phyloP scores from a whole-genome alignment of 2,797 vertebrate species.

The Helicolenus hilgendorfi region DNA sequence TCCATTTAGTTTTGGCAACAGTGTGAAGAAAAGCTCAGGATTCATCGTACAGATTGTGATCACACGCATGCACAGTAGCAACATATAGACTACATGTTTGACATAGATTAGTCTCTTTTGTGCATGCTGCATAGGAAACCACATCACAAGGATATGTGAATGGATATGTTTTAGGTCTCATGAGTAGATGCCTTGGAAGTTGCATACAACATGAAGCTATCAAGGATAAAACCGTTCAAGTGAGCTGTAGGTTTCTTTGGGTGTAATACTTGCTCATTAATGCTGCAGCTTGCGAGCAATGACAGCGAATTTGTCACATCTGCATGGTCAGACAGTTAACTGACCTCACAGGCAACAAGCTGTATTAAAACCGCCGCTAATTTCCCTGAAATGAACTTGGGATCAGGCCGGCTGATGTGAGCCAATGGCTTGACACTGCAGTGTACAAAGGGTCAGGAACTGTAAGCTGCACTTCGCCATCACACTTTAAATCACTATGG shows the following conservation, averaged over 20 bases:
- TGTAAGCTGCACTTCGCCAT: conserved; percentile 59
- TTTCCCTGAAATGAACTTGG: conserved; percentile 74
- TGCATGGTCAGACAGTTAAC: conserved; percentile 60
- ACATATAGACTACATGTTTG: not conserved
- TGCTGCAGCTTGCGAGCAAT: conserved; percentile 13
- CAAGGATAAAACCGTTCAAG: not conserved
- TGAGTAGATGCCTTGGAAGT: not conserved
- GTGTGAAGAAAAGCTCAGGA: not conserved
- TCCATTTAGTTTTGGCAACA: not conserved
- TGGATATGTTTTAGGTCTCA: not conserved
- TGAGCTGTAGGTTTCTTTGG: not conserved
- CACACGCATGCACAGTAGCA: not conserved
- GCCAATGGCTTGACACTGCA: conserved; percentile 61
- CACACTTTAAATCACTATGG: conserved; percentile 73
- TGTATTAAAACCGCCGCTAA: conserved; percentile 81
- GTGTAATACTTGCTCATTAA: conserved; percentile 28
- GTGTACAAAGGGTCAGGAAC: conserved; percentile 71
- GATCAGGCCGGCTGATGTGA: conserved; percentile 72
- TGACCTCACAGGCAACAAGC: conserved; percentile 73
- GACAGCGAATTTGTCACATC: conserved; percentile 68
- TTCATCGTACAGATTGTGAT: not conserved
- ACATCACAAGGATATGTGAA: not conserved
- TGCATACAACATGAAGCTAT: not conserved
- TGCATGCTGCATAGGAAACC: not conserved
- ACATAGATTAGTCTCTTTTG: not conserved